Base-by-base conservation (phyloP, 2,888 invertebrate genomes). In the Dicranocentrus wangi region DNA sequence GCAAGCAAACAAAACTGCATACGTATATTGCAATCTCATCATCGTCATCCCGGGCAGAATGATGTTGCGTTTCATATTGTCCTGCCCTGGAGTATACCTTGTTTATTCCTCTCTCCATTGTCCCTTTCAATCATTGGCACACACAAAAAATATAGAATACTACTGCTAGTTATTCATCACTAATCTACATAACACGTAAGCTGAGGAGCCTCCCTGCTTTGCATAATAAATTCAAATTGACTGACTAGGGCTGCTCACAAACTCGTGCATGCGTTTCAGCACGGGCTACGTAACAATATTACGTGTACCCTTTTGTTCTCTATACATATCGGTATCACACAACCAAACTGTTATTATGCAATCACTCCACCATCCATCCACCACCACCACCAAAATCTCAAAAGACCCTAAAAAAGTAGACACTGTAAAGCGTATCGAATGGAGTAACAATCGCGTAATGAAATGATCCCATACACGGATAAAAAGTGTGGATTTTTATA, bases 201-300 rank as follows among this genome's bases (percentile, higher is more conserved):
- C 39, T 39, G 39, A 39, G 39, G 39, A 39, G 39, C 39, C 39
- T 39, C 39, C 39, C 47, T 47, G 8, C 47, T 47, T 47, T 47
- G 47, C 47, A 47, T 47, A 47, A 47, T 47, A 47, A 47, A 47
- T 47, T 47, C 47, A 47, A 47, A 47, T 47, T 47, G 47, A 47
- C 47, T 47, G 47, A 47, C 5, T 39, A 7, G 13, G 8, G 7
- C 39, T 7, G 7, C 39, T 47, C 15, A 47, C 15, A 10, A 47
- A 10, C 15, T n/a, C 5, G 17, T 47, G 47, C 47, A 47, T 47
- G 47, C 47, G 47, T 17, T 47, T 13, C n/a, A 47, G 47, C 47
- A 47, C 47, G 47, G 47, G 47, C 47, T 47, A 39, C 39, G 13
- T 39, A 39, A 39, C 13, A 39, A 8, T 39, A 39, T 39, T 13